Evolutionary conservation across 2,113 vertebrate genomes (phyloP), one percentile per base, ranked within the genome.

Genomic region (Chionodraco myersi): DNA sequence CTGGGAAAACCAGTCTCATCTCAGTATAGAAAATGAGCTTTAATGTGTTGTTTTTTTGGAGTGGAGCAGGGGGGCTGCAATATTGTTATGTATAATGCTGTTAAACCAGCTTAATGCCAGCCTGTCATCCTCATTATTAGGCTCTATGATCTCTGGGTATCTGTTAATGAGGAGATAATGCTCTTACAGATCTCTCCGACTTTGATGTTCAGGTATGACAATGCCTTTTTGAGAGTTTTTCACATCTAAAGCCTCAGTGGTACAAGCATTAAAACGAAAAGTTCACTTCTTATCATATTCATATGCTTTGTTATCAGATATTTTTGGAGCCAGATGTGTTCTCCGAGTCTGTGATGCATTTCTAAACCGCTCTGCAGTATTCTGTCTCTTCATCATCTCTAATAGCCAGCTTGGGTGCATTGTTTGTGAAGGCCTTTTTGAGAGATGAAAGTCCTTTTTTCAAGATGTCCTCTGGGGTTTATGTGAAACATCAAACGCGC

Each of bases 401-500:
- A 82, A 88, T 83, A 84, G 63, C 62, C 62, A 52, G 72, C 11
- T 16, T 47, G 76, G 70, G 59, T 77, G 76, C 63, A 88, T 89
- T 91, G 86, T 91, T 85, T 86, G 78, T 72, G 67, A 79, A 75
- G 68, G 57, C 58, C 64, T 72, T 86, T 86, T 83, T 82, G 34
- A 61, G 72, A 85, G 87, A 92, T 91, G 84, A 92, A 92, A 85
- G 84, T 88, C 44, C 63, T 67, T 76, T 64, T 65, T 61, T 77
- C 15, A 56, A 82, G 77, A 77, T 62, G 41, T 72, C 75, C 86
- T 78, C 41, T 68, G 67, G 88, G 83, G 58, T 88, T 73, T 88
- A 82, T 83, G 80, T 60, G 77, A 67, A 90, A 92, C 87, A 91
- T 93, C 91, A 93, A 91, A 92, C 75, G 2, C 14, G 53, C 78